Evolutionary conservation across 2,113 vertebrate genomes (phyloP), one percentile per base, ranked within the genome.

Genomic region (Hirundichthys speculiger): DNA sequence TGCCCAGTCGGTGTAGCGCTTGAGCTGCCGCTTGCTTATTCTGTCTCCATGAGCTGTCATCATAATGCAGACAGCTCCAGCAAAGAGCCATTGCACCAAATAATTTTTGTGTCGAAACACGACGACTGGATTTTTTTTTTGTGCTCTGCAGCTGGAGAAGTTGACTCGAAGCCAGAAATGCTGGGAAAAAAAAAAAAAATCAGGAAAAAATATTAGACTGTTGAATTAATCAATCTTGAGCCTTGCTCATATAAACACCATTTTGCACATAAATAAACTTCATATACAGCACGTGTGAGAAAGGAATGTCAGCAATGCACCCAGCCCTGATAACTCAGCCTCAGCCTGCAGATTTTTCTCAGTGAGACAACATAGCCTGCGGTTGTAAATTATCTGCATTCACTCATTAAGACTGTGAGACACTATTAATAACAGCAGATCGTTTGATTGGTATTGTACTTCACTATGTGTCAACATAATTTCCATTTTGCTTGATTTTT

Each of bases 41-140:
- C 73, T 59, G 74, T 75, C 73, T 84, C 74, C 64, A 46, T 55
- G 68, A 70, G 71, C 73, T 87, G 80, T 87, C 83, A 77, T 74
- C 70, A 48, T 69, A 42, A 48, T 47, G 74, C 72, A 74, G 79
- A 59, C 59, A 40, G 57, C 66, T 65, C 52, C 34, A 10, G 42
- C 63, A 61, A 84, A 61, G 64, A 76, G 74, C 83, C 77, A 75
- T 89, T 74, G 6, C 74, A 77, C 61, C 72, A 58, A 48, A 85
- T 89, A 73, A 84, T 67, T 55, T 73, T 88, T 57, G 78, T 25
- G 61, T 59, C 64, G 53, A 64, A 75, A 73, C 30, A 53, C 34
- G 69, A 20, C 84, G 56, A 39, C 53, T 56, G 34, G 61, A 66
- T 64, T 56, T 30, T 53, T 68, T 49, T 43, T 45, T 83, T 47